Evolutionary conservation across 2,888 invertebrate genomes (phyloP).

Genomic region (Notodonta ziczac): DNA sequence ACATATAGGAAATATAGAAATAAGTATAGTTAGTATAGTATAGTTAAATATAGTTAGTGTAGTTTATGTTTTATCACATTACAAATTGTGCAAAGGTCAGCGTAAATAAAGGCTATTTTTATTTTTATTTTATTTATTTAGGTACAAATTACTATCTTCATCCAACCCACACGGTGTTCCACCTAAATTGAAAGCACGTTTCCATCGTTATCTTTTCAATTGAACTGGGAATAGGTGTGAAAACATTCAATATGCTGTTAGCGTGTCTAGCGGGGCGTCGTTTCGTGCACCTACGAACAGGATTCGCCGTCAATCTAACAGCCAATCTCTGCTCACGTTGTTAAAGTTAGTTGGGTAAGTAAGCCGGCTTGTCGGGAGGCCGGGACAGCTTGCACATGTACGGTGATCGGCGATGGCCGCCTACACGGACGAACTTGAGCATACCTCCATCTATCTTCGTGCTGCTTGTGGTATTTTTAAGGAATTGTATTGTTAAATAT

Average conservation of each 20-base stretch:
- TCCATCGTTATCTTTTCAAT: constrained; percentile 61
- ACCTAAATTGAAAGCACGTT: constrained; percentile 13
- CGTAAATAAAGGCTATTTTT: too few species aligned
- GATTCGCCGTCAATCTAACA: constrained; percentile 55
- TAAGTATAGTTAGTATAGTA: too few species aligned
- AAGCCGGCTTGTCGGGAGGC: constrained; percentile 23
- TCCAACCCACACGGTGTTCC: background rate
- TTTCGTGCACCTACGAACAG: constrained; percentile 58
- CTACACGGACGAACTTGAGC: constrained; percentile 74
- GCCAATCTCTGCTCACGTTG: constrained; percentile 48
- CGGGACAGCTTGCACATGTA: background rate
- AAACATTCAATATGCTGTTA: constrained; percentile 54
- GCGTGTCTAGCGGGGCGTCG: constrained; percentile 71
- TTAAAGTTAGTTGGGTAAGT: constrained; percentile 38
- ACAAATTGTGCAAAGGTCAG: too few species aligned
- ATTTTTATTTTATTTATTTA: too few species aligned
- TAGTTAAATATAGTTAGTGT: too few species aligned
- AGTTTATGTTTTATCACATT: too few species aligned
- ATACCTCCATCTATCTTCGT: constrained; percentile 88
- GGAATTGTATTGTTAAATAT: background rate
- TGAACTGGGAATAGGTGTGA: constrained; percentile 53
- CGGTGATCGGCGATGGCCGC: constrained; percentile 50
- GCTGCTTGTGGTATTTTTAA: constrained; percentile 74
- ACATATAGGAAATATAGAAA: too few species aligned
- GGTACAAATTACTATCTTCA: too few species aligned